phyloP scores from a whole-genome alignment of 2,888 invertebrate genomes.

The Luffia ferchaultella region DNA sequence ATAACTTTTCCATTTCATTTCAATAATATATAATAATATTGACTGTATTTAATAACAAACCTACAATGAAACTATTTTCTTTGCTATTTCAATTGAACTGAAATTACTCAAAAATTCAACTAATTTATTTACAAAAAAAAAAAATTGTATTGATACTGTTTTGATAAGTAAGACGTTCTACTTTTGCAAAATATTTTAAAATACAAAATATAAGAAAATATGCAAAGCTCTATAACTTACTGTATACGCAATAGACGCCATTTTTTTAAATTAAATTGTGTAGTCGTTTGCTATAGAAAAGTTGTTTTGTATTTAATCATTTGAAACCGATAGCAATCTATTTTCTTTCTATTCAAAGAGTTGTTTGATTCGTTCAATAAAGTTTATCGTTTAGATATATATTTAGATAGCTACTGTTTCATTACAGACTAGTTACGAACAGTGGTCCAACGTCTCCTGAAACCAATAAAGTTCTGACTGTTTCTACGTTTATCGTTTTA shows the following conservation, averaged over 20 bases:
- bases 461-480: not conserved
- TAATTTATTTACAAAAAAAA: too few species aligned
- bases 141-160: too few species aligned
- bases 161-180: too few species aligned
- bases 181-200: not conserved
- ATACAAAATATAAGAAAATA: not conserved
- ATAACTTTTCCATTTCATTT: not conserved
- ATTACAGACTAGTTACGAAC: not conserved
- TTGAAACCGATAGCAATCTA: not conserved
- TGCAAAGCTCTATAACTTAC: not conserved
- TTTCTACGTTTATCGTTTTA: not conserved
- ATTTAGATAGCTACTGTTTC: not conserved
- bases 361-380: not conserved
- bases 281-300: too few species aligned
- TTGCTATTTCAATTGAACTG: too few species aligned
- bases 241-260: not conserved
- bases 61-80: too few species aligned
- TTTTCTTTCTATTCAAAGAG: not conserved
- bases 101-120: too few species aligned
- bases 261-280: too few species aligned
- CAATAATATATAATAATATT: not conserved
- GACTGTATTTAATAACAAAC: not conserved
- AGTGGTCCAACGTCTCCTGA: not conserved
- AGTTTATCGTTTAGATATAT: not conserved
- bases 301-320: too few species aligned